Conservation (phyloP, 37 sponge, comb jelly and placozoan genomes). For the Cliona cf. orientalis region DNA sequence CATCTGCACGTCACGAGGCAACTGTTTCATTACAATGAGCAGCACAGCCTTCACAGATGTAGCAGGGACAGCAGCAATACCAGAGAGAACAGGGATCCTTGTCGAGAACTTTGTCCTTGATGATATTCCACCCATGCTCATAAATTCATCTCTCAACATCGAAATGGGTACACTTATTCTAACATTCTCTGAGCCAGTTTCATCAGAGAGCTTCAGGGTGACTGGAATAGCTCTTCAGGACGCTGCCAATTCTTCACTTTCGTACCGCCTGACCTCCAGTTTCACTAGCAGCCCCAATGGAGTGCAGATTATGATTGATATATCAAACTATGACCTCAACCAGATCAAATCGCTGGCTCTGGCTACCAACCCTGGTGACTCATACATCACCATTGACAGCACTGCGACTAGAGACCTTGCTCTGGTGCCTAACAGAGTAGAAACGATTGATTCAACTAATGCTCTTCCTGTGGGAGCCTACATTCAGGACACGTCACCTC, state of each 20-base stretch:
- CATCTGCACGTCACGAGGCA: slow-evolving; percentile 79
- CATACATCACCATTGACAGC: slow-evolving; percentile 64
- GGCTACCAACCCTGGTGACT: slow-evolving; percentile 38
- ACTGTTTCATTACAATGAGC: slow-evolving; percentile 68
- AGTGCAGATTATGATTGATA: slow-evolving; percentile 36
- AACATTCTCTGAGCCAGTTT: slow-evolving; percentile 86
- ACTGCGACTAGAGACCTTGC: slow-evolving; percentile 72
- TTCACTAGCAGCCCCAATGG: slow-evolving; percentile 43
- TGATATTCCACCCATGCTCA: slow-evolving; percentile 57
- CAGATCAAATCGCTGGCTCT: slow-evolving; percentile 61
- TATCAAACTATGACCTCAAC: slow-evolving; percentile 78
- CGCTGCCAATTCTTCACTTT: not conserved
- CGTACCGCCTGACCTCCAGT: slow-evolving; percentile 69
- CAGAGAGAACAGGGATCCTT: slow-evolving; percentile 38
- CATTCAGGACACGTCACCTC: slow-evolving; percentile 65
- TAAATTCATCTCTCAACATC: slow-evolving; percentile 77
- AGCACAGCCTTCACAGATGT: slow-evolving; percentile 69
- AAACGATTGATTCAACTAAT: slow-evolving; percentile 16
- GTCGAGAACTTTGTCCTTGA: slow-evolving; percentile 68
- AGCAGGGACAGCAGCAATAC: slow-evolving; percentile 54
- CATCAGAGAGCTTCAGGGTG: slow-evolving; percentile 42
- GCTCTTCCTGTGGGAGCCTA: slow-evolving; percentile 50
- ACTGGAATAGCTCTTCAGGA: slow-evolving; percentile 61
- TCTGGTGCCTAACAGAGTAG: slow-evolving; percentile 50
- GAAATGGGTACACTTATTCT: slow-evolving; percentile 44